Evolutionary conservation across 2,888 invertebrate genomes (phyloP).

Genomic region (Zaprionus bogoriensis): DNA sequence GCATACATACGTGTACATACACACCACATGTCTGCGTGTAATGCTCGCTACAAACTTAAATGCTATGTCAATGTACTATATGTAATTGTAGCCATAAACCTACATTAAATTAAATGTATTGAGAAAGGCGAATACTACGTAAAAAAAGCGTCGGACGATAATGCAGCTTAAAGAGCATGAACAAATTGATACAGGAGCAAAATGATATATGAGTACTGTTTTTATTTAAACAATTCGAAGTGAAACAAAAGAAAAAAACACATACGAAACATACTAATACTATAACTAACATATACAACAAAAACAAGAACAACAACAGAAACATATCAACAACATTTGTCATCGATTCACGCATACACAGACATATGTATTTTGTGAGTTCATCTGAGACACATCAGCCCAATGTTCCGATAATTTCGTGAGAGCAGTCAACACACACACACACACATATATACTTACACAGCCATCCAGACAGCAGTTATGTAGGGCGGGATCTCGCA

Average conservation of each 20-base stretch:
- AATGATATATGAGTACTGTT: slow-evolving; percentile 18
- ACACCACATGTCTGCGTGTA: slow-evolving; percentile 3
- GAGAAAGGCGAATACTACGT: slow-evolving; percentile 25
- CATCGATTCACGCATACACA: slow-evolving; percentile 12
- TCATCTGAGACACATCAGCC: neutral
- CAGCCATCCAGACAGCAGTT: slow-evolving; percentile 20
- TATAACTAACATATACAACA: too few species aligned
- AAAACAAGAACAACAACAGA: slow-evolving; percentile 68
- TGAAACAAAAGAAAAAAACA: slow-evolving; percentile 26
- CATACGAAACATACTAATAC: slow-evolving; percentile 39
- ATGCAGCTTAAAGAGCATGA: neutral
- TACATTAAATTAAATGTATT: slow-evolving; percentile 34
- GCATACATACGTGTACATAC: neutral
- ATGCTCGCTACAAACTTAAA: slow-evolving; percentile 23
- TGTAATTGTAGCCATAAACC: slow-evolving; percentile 64
- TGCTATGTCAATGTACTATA: slow-evolving; percentile 25
- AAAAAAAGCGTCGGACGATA: neutral
- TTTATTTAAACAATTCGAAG: slow-evolving; percentile 39
- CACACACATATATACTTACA: neutral
- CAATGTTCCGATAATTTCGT: slow-evolving; percentile 14
- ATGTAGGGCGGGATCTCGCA: slow-evolving; percentile 9
- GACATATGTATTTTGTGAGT: neutral
- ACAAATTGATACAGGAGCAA: slow-evolving; percentile 10
- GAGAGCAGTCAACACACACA: slow-evolving; percentile 21
- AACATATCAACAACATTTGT: slow-evolving; percentile 69